Evolutionary conservation across 2,888 invertebrate species (phyloP), one percentile per base, ranked within the genome.

Genomic region (Nasonia oneida): DNA sequence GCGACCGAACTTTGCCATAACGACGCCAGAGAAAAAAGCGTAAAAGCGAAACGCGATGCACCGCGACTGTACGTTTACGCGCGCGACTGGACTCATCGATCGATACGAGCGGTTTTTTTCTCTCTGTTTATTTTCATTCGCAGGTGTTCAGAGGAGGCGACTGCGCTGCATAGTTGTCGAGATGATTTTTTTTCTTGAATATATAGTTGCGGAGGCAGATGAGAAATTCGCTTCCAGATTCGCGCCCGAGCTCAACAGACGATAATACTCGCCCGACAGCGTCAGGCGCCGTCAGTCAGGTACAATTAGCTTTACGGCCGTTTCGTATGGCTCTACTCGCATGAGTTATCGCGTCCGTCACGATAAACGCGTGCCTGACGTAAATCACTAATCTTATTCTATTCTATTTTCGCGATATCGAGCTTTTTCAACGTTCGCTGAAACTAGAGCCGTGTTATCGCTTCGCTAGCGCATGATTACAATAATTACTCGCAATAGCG

Each of bases 291-390:
- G 37, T 33, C 61, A 50, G 47, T 70, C 79, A 15, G 18, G 15
- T 47, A 33, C 42, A 75, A 75, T 82, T 82, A 64, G 37, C 39
- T 83, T 83, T 77, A 83, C 77, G 57, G 76, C 33, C 37, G 14
- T 71, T 82, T 53, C 15, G 50, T 29, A 29, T 15, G 15, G 10
- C 23, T 29, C 29, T 61, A 61, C 15, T 61, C 3, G 50, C 50
- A 8, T 47, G 61, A 4, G 50, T 75, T 84, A 64, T 80, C 80
- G 80, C 70, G 67, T 80, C 67, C 84, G 70, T 37, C 12, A 37
- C 53, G 53, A 81, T 83, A 78, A 23, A 81, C 53, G 15, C 14
- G 53, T 37, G 37, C 37, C 37, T 37, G 37, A 5, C 37, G 37
- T 37, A 42, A 42, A 42, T 42, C 6, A 42, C 8, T 0, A 42